phyloP scores from a whole-genome alignment of 2,797 vertebrate species.

The Amblyraja radiata region DNA sequence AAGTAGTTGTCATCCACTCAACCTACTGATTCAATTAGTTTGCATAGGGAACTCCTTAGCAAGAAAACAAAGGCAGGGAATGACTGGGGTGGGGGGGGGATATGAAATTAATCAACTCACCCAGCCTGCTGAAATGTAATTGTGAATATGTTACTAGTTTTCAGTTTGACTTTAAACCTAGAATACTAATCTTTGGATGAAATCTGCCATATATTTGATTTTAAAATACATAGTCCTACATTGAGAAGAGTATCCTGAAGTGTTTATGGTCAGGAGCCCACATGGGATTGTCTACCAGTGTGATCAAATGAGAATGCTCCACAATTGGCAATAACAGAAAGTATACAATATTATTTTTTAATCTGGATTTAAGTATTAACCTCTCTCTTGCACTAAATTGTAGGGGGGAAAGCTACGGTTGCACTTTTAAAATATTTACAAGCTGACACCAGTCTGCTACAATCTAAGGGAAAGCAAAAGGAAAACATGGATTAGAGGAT shows the following conservation, averaged over 20 bases:
- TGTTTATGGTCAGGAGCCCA: background rate
- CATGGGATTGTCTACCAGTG: conserved; percentile 13
- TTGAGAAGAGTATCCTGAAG: background rate
- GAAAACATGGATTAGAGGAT: background rate
- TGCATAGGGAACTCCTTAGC: background rate
- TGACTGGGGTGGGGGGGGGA: background rate
- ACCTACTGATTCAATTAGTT: background rate
- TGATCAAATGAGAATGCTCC: background rate
- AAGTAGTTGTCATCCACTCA: background rate
- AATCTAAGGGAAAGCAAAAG: background rate
- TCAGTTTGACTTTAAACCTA: background rate
- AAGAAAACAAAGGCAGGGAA: background rate
- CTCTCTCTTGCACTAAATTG: conserved; percentile 14
- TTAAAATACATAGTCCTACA: background rate
- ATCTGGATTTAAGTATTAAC: background rate
- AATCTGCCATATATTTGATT: background rate
- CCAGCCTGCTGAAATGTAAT: background rate
- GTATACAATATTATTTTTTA: background rate
- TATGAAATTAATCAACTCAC: background rate
- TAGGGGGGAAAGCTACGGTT: background rate
- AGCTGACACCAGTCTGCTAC: background rate
- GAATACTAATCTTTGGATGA: background rate
- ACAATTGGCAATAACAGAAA: conserved; percentile 26
- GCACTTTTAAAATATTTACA: conserved; percentile 33
- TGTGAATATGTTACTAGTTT: conserved; percentile 8